Evolutionary conservation across 2,113 vertebrate genomes (phyloP).

Genomic region (Budorcas taxicolor): DNA sequence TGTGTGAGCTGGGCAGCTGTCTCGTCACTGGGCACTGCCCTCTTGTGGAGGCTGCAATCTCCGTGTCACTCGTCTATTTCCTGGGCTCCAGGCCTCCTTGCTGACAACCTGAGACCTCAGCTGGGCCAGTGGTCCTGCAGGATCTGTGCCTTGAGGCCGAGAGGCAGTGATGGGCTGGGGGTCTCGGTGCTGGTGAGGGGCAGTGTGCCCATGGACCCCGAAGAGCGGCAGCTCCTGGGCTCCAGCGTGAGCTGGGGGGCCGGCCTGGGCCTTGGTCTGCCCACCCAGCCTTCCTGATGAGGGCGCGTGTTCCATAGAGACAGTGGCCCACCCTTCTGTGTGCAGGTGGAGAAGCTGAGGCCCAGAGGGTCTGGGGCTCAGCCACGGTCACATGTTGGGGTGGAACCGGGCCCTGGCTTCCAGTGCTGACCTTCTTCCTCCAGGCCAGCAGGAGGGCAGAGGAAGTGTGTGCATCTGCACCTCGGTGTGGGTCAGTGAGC

Average conservation of each 20-base stretch:
- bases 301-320: fast-evolving
- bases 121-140: fast-evolving
- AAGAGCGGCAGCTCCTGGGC: background rate
- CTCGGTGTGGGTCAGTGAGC: background rate
- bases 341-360: background rate
- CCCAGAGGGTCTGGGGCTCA: background rate
- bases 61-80: fast-evolving
- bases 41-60: fast-evolving
- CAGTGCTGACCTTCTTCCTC: fast-evolving
- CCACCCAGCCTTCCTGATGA: fast-evolving
- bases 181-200: fast-evolving
- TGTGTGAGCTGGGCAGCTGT: fast-evolving
- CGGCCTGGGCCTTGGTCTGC: background rate
- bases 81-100: background rate
- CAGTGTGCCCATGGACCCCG: background rate
- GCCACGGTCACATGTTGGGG: background rate
- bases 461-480: fast-evolving
- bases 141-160: background rate
- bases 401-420: background rate
- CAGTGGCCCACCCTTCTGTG: fast-evolving
- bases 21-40: fast-evolving
- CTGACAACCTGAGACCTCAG: background rate
- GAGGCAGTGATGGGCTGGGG: background rate
- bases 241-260: background rate
- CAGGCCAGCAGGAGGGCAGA: background rate